Evolutionary conservation across 2,113 vertebrate genomes (phyloP), one percentile per base, ranked within the genome.

Genomic region (Lasiurus cinereus): DNA sequence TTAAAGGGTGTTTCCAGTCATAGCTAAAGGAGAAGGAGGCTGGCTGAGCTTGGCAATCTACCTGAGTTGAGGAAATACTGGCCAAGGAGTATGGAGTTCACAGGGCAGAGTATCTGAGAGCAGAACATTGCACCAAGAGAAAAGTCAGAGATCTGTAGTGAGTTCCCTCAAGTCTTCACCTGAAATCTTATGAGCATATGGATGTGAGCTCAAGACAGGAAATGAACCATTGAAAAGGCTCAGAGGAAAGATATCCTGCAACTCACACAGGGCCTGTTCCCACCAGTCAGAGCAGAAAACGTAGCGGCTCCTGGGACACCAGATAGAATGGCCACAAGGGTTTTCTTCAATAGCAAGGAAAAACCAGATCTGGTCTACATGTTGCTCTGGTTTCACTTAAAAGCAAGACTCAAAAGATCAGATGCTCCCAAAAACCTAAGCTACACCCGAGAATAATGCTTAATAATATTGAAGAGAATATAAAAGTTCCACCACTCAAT

Each of bases 401-500:
- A 67, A 46, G 24, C 29, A 59, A 88, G 59, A 80, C n/a, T 29
- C 21, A 52, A 84, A 62, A 67, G 31, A 88, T 82, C 27, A 82
- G 50, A 67, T n/a, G 16, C 48, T 94, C 73, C 70, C 69, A 95
- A 48, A 10, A 33, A 56, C 66, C 21, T 76, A 56, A 73, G 59
- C 29, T 24, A 10, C 4, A 78, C 48, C 1, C 64, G 14, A 82
- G 73, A 90, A 76, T 88, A 78, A 80, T 24, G 50, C 27, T 79
- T 76, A 84, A 76, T 72, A 48, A 59, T 88, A 73, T 91, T 93
- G 66, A 85, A 85, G 7, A n/a, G 83, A 67, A 74, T 56, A 36
- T 59, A 94, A 95, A 94, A 78, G 64, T 77, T 24, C 19, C 24
- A 19, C 36, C 43, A 84, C 21, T 69, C 48, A 92, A 79, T n/a